These are phyloP conservation scores for Ispidina lecontei DNA, from an alignment of 2,797 vertebrate species.

Conservation along the genomic window DNA sequence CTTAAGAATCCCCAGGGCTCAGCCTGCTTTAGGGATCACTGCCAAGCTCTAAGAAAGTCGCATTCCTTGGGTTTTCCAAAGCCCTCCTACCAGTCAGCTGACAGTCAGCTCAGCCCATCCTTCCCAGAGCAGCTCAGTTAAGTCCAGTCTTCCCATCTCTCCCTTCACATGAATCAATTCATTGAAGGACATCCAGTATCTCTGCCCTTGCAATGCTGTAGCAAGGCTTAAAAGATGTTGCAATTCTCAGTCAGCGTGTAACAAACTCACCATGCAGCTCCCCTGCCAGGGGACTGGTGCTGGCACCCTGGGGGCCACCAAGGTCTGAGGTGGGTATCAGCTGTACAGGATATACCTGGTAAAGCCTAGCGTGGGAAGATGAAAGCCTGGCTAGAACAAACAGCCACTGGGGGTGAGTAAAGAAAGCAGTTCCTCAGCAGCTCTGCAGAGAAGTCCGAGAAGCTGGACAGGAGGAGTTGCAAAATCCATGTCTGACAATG, in stretches of 20 bases:
- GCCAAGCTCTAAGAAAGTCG: not conserved
- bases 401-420: not conserved
- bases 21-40: not conserved
- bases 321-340: not conserved
- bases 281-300: accelerated
- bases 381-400: not conserved
- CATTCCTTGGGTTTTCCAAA: not conserved
- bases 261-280: not conserved
- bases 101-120: not conserved
- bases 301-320: not conserved
- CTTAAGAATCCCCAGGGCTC: not conserved
- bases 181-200: not conserved
- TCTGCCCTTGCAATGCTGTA: not conserved
- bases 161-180: not conserved
- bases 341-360: not conserved
- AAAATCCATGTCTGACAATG: not conserved
- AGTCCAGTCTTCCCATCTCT: not conserved
- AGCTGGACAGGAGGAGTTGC: not conserved
- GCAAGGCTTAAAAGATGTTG: not conserved
- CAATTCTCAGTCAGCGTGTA: not conserved
- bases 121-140: not conserved
- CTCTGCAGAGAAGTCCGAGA: not conserved
- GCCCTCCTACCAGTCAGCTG: not conserved
- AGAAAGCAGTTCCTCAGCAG: not conserved
- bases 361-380: not conserved